Evolutionary conservation across 92 coral and sea anemone species (phyloP).

Genomic region (Paramuricea clavata): DNA sequence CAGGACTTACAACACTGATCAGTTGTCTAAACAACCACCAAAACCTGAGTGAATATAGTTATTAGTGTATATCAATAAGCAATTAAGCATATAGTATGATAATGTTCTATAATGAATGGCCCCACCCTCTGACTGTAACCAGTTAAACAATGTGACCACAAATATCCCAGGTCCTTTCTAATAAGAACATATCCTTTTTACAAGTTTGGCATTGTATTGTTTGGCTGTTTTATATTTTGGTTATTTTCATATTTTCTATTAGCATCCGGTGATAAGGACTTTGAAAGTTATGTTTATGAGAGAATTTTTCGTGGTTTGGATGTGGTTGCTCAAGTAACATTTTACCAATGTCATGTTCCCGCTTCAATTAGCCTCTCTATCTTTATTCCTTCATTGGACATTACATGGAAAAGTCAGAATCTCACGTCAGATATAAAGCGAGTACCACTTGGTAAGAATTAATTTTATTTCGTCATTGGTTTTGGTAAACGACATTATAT

Average conservation of each 20-base stretch:
- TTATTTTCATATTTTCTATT: slow-evolving; percentile 71
- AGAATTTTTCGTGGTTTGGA: slow-evolving; percentile 61
- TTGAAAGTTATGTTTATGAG: slow-evolving; percentile 48
- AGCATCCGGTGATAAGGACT: slow-evolving; percentile 71
- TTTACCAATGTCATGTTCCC: slow-evolving; percentile 81
- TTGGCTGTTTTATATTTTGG: not conserved
- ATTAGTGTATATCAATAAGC: too few relatives aligned
- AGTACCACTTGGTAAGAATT: slow-evolving; percentile 62
- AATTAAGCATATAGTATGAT: too few relatives aligned
- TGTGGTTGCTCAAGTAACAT: slow-evolving; percentile 70
- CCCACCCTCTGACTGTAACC: too few relatives aligned
- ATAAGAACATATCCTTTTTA: too few relatives aligned
- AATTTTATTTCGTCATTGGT: not conserved
- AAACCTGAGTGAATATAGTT: too few relatives aligned
- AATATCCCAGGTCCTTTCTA: too few relatives aligned
- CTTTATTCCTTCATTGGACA: slow-evolving; percentile 68
- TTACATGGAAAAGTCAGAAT: slow-evolving; percentile 48
- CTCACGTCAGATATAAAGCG: slow-evolving; percentile 59
- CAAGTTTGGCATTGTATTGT: too few relatives aligned
- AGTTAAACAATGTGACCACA: too few relatives aligned
- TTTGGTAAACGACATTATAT: not conserved
- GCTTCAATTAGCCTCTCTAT: slow-evolving; percentile 66
- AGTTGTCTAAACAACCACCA: not conserved
- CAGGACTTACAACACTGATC: not conserved
- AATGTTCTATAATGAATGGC: not conserved